Evolutionary conservation across 2,113 vertebrate genomes (phyloP), one percentile per base, ranked within the genome.

Genomic region (Ahaetulla prasina): DNA sequence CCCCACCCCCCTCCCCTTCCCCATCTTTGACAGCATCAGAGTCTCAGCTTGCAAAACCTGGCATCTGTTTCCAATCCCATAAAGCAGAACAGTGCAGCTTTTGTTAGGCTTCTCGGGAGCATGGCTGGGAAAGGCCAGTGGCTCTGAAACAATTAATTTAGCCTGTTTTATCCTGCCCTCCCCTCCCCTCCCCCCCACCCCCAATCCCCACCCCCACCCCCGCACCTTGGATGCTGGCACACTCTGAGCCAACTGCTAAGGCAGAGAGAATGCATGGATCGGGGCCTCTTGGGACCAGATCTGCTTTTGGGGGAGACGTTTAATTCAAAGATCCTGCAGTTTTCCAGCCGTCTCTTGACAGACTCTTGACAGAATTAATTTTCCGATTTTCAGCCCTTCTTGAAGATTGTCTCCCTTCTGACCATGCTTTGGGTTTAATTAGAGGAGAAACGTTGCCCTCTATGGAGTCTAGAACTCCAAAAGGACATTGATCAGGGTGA

Each of bases 21-120:
- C n/a, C 68, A 39, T 80, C n/a, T 60, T 85, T 85, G 68, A 85
- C 88, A 92, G 0, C 25, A 25, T 50, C 92, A 88, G 88, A 89
- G 25, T 90, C 91, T 53, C 94, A 5, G 25, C 9, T 10, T 90
- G 93, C 90, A 91, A 20, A 0, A 84, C 88, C 63, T 54, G 74
- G 92, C 94, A 94, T 95, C 93, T 92, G 47, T 94, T 96, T 94
- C 68, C 94, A 93, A 55, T 91, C 94, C 92, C 92, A 74, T 90
- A 85, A 92, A 89, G 50, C 16, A 63, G 90, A 95, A 88, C 88
- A 53, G 89, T 1, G 89, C 91, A 68, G 91, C 93, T 96, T 93
- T 90, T 93, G 92, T 87, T 80, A 92, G 90, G 90, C 57, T 94
- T 88, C 86, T 35, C 4, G 49, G 0, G 0, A 91, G 0, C 0